A percentile compares a stretch with the other conserved stretches of the same genome.
Conservation (phyloP, 2,888 invertebrate genomes). For the Lepidocyrtinus sp. region DNA sequence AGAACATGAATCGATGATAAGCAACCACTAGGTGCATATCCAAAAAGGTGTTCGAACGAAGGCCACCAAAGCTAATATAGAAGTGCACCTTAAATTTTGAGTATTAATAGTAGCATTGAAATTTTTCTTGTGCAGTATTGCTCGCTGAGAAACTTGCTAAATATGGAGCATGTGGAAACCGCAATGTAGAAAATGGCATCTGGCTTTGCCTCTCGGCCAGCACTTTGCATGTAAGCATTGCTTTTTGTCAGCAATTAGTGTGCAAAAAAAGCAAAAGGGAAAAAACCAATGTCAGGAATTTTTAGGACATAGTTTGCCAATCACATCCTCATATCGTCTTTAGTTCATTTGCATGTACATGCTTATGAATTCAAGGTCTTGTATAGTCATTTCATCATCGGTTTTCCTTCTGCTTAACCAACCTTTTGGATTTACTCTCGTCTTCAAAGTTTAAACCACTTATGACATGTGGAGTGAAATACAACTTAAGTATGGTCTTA, state of each 20-base stretch:
- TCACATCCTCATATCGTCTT: not conserved
- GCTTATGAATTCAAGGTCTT: not conserved
- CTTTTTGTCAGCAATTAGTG: not conserved
- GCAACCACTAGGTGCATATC: no score
- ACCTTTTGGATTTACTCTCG: no score
- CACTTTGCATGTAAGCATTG: not conserved
- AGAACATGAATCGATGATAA: no score
- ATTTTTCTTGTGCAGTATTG: not conserved
- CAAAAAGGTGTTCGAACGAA: not conserved
- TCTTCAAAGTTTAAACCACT: not conserved
- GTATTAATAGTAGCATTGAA: not conserved
- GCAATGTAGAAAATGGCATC: conserved; percentile 5
- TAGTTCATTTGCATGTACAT: not conserved
- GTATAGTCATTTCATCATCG: not conserved
- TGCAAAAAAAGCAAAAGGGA: conserved; percentile 6
- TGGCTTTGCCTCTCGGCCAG: not conserved
- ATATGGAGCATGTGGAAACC: no score
- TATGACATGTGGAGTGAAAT: no score
- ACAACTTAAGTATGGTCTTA: no score
- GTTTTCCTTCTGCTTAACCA: not conserved
- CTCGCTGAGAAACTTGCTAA: no score
- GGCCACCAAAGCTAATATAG: no score
- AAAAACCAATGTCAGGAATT: not conserved
- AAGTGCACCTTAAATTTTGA: no score
- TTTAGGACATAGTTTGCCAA: not conserved